A percentile compares a stretch with the other conserved stretches of the same genome.
These are phyloP conservation scores for Synaphobranchus kaupii DNA, from an alignment of 2,797 vertebrate genomes.

Conservation along the genomic window DNA sequence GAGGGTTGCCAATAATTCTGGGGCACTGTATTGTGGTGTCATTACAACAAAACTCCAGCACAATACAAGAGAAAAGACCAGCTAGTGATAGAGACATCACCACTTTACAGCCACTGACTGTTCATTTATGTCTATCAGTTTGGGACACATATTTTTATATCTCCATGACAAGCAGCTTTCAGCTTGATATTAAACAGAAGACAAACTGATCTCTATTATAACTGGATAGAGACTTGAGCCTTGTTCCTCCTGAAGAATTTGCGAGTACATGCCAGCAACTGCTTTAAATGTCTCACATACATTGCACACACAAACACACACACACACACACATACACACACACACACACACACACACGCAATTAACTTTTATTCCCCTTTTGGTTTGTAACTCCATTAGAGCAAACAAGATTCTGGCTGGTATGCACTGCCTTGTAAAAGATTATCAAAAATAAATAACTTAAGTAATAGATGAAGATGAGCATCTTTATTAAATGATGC, in stretches of 20 bases:
- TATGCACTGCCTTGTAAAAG: slow-evolving; percentile 4
- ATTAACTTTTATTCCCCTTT: not conserved
- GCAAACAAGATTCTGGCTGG: not conserved
- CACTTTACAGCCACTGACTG: not conserved
- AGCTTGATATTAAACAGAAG: not conserved
- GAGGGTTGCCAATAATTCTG: no score
- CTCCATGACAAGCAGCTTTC: not conserved
- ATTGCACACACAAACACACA: not conserved
- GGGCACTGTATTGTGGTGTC: not conserved
- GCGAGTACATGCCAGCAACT: not conserved
- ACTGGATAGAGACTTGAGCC: not conserved
- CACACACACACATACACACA: not conserved
- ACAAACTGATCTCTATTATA: not conserved
- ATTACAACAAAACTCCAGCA: not conserved
- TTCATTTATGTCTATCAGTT: not conserved
- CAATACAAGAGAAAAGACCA: not conserved
- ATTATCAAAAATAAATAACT: slow-evolving; percentile 11
- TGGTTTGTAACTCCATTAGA: not conserved
- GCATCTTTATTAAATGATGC: not conserved
- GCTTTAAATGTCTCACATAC: not conserved
- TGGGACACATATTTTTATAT: not conserved
- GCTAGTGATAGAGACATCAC: not conserved
- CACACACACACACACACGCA: slow-evolving; percentile 1
- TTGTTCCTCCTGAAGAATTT: not conserved
- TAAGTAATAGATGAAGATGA: slow-evolving; percentile 12